Evolutionary conservation across 2,797 vertebrate species (phyloP).

Genomic region (Clarias laeviceps): DNA sequence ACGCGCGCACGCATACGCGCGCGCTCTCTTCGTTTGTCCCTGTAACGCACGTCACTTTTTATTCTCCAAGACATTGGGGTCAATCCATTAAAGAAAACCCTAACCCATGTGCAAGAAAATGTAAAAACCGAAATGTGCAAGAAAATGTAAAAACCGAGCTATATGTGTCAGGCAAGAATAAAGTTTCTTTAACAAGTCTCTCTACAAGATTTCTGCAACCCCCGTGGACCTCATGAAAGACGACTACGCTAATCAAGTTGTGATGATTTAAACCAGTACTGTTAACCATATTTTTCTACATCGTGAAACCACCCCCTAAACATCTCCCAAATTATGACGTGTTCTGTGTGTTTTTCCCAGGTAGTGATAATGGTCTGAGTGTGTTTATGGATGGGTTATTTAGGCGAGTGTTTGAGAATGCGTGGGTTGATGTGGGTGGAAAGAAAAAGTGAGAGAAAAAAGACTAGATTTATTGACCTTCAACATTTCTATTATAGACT

Average conservation of each 20-base stretch:
- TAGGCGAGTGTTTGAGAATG: not conserved
- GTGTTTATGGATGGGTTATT: not conserved
- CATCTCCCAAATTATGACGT: not conserved
- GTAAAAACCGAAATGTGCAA: too few species aligned
- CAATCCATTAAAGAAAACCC: not conserved
- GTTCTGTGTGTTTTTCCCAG: not conserved
- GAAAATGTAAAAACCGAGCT: not conserved
- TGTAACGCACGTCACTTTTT: not conserved
- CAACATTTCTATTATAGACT: not conserved
- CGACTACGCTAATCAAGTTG: not conserved
- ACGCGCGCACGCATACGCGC: not conserved
- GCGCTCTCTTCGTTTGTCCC: not conserved
- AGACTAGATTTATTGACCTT: not conserved
- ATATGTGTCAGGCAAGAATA: not conserved
- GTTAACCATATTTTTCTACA: not conserved
- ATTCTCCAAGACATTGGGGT: not conserved
- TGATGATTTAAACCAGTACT: not conserved
- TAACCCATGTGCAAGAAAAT: not conserved
- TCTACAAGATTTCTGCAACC: not conserved
- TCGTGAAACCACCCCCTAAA: not conserved
- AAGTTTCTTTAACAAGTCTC: conserved; percentile 5
- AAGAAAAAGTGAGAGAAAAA: not conserved
- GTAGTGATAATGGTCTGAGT: not conserved
- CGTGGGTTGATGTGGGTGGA: not conserved
- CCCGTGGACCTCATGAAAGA: not conserved